phyloP scores from a whole-genome alignment of 1,140 invertebrate genomes.

The Ips nitidus region DNA sequence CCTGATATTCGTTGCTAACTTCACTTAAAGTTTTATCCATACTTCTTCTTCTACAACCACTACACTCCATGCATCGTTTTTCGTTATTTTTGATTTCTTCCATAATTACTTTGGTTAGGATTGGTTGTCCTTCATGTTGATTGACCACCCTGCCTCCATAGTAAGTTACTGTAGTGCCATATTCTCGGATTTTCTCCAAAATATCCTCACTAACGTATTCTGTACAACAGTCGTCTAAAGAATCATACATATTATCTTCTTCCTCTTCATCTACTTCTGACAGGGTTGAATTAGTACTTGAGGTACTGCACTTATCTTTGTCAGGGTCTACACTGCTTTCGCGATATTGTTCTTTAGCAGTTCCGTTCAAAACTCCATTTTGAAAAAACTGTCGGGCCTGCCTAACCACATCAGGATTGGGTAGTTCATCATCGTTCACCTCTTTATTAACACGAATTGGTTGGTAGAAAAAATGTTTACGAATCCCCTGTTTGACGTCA shows the following conservation, averaged over 20 bases:
- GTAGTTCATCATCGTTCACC: conserved; percentile 80
- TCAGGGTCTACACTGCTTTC: conserved; percentile 42
- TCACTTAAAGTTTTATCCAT: conserved; percentile 23
- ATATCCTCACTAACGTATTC: conserved; percentile 77
- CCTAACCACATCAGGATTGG: conserved; percentile 81
- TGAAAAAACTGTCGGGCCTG: conserved; percentile 81
- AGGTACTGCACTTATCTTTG: conserved; percentile 52
- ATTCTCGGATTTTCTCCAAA: conserved; percentile 81
- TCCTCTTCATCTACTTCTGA: conserved; percentile 39
- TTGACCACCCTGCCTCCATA: conserved; percentile 81
- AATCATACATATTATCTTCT: conserved; percentile 62
- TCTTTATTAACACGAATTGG: conserved; percentile 77
- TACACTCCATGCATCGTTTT: conserved; percentile 45
- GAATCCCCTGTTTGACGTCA: conserved; percentile 54
- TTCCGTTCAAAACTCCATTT: conserved; percentile 46
- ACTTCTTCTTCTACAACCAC: conserved; percentile 30
- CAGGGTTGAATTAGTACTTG: conserved; percentile 46
- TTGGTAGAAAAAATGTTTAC: conserved; percentile 79
- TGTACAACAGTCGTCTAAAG: conserved; percentile 56
- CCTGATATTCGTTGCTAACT: conserved; percentile 45
- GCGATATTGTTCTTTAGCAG: not conserved
- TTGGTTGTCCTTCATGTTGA: conserved; percentile 63
- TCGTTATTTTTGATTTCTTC: conserved; percentile 64
- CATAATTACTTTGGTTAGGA: conserved; percentile 64
- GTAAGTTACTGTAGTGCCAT: conserved; percentile 82